phyloP scores from a whole-genome alignment of 2,888 invertebrate genomes.

The Chrysolina oricalcia region DNA sequence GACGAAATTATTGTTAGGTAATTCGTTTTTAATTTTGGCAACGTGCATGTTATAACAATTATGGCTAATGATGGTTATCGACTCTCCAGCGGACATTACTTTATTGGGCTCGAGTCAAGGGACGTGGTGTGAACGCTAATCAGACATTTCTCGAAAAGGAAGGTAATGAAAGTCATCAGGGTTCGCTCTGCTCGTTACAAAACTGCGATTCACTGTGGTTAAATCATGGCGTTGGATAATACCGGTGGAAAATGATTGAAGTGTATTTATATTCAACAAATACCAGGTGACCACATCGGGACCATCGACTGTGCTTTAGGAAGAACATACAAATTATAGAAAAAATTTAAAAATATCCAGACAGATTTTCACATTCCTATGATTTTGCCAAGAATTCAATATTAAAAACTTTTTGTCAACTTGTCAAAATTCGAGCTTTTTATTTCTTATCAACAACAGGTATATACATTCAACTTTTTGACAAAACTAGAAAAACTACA shows the following conservation, averaged over 20 bases:
- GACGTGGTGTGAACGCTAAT: slow-evolving; percentile 21
- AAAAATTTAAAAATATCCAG: no score
- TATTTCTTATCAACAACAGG: no score
- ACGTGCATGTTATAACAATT: slow-evolving; percentile 32
- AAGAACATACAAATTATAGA: no score
- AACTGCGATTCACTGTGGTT: not conserved
- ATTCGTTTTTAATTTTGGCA: slow-evolving; percentile 33
- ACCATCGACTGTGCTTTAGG: no score
- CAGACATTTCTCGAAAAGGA: not conserved
- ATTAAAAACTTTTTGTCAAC: no score
- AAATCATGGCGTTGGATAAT: not conserved
- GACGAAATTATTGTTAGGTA: slow-evolving; percentile 29
- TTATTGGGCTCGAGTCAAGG: slow-evolving; percentile 4
- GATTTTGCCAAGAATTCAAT: no score
- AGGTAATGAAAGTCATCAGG: slow-evolving; percentile 13
- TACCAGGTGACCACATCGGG: not conserved
- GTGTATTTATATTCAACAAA: not conserved
- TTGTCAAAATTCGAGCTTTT: no score
- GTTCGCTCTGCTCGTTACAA: not conserved
- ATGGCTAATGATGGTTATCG: slow-evolving; percentile 20
- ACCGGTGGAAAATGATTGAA: not conserved
- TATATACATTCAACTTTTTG: no score
- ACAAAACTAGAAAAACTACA: no score
- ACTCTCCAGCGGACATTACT: slow-evolving; percentile 9
- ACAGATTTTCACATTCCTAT: no score